Base-by-base conservation (phyloP, 2,113 vertebrate genomes). In the Tychaedon coryphoeus region DNA sequence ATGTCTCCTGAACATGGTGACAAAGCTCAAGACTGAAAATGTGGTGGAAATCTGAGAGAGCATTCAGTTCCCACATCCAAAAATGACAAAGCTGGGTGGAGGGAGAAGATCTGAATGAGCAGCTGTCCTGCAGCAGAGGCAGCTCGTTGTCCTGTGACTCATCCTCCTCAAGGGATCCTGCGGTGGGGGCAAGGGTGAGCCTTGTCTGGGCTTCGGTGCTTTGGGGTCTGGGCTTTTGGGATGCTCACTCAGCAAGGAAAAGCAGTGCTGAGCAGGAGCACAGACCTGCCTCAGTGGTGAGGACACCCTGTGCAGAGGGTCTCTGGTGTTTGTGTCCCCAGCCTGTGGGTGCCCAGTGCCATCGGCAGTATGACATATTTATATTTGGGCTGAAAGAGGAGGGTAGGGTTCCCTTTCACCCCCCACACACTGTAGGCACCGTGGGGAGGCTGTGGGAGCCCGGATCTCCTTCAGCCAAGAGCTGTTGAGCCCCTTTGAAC, bases 381-480 rank as follows among this genome's bases (percentile, higher is more conserved):
- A 23, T 8, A 8, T 38, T 22, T 6, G 43, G 54, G 56, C 31
- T 36, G 60, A 54, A 82, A 62, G 3, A 33, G 38, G 20, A 65
- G 12, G 17, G 8, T 28, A 2, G 17, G 31, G 3, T 36, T 25
- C 24, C 54, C 40, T 65, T 34, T 26, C 26, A 22, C 7, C 15
- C 18, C 33, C 16, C 26, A 43, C 10, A 12, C 33, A 22, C 10
- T 67, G 4, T 3, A 18, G 78, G 38, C 36, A 53, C 16, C n/a
- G 2, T 0, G 0, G 0, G 6, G 51, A 56, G 25, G 9, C 2
- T 34, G 29, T 42, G 18, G 8, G 11, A 10, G 2, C 43, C 60
- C 62, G 12, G 15, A 48, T 5, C 2, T 47, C 72, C 81, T 65
- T 47, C 64, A 38, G 13, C 10, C 48, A 42, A 13, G 61, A 58